Base-by-base conservation (phyloP, 1,140 invertebrate species). In the Aleiodes sp. region DNA sequence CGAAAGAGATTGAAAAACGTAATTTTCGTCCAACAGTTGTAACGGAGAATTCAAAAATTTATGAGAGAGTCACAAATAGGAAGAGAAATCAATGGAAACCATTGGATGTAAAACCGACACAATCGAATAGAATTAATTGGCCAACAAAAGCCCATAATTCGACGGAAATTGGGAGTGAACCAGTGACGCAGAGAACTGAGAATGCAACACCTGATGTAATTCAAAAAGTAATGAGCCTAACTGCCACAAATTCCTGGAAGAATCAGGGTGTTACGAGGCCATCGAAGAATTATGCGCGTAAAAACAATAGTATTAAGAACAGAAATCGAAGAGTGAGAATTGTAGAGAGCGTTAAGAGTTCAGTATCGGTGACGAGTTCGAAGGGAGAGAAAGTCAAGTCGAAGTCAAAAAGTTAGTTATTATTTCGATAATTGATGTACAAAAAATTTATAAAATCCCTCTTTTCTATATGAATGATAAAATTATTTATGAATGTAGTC, bases 321-420 rank as follows among this genome's bases (percentile, higher is more conserved):
- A 68, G 33, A 4, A 35, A 69, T 35, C 52, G 29, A 26, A 52
- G 28, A 52, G 41, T 69, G 4, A 69, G 67, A 24, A 28, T 69
- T 37, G 67, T 69, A 21, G 60, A 69, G 21, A 69, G 59, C 35
- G 67, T 69, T 7, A 29, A 19, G 4, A 69, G 67, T 24, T 69
- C 67, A 3, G 67, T 69, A 3, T 69, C 67, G 0, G 33, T 69
- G 29, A 63, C 31, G 14, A 63, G 41, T 39, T 69, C 67, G 2
- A 69, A 52, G 12, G 60, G 35, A n/a, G n/a, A n/a, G n/a, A n/a
- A n/a, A n/a, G n/a, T n/a, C n/a, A 63, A 39, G 21, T 3, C 39
- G 2, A 41, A 64, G 31, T 0, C 24, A 10, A 64, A 64, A 21
- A 65, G 10, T 21, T 16, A 57, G 19, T 9, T 52, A 21, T 24